These are phyloP conservation scores for Otolemur crassicaudatus DNA, from an alignment of 2,797 vertebrate species.

Conservation along the genomic window DNA sequence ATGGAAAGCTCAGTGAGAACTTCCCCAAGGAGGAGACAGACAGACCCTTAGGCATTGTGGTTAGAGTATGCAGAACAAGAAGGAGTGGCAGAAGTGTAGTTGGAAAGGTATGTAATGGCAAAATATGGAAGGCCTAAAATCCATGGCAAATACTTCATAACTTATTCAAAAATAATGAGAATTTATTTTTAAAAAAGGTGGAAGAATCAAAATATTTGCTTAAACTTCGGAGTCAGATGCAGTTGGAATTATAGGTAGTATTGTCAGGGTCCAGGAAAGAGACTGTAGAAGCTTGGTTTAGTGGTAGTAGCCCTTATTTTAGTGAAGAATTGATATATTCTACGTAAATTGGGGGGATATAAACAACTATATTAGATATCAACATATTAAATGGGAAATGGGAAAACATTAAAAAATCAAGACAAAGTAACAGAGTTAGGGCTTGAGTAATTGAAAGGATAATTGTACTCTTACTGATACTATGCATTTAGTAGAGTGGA, in stretches of 20 bases:
- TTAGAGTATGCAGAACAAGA: neutral
- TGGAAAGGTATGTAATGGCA: neutral
- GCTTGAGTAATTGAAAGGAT: neutral
- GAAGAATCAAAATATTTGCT: neutral
- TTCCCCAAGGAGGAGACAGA: neutral
- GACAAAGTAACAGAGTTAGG: neutral
- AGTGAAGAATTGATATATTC: neutral
- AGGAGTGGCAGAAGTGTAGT: neutral
- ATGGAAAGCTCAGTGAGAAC: neutral
- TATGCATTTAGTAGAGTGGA: neutral
- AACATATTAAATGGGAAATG: neutral
- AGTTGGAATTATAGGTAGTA: neutral
- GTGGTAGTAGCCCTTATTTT: neutral
- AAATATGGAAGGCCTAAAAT: neutral
- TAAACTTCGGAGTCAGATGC: neutral
- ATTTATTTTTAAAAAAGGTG: neutral
- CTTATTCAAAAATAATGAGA: neutral
- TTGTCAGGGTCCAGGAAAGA: neutral
- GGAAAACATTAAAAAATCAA: neutral
- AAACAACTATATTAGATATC: neutral
- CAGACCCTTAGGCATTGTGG: neutral
- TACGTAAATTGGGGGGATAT: neutral
- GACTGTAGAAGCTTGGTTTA: neutral
- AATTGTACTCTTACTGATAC: neutral
- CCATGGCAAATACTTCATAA: neutral